These are phyloP conservation scores for Lepidocolaptes lacrymiger DNA, from an alignment of 2,797 vertebrate species.

Conservation along the genomic window DNA sequence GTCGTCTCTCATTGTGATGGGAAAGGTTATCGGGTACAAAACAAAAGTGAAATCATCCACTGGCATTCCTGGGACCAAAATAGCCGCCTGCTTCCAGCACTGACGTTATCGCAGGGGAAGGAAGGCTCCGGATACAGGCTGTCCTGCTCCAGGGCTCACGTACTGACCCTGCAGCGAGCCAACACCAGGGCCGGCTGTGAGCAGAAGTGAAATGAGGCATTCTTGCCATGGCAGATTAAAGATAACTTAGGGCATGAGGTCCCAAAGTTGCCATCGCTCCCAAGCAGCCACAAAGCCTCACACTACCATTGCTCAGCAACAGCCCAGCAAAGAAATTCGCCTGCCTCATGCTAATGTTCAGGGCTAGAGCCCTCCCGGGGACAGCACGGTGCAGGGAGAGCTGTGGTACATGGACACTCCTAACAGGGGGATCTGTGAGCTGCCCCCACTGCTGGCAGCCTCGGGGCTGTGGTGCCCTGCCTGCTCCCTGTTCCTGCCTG, in stretches of 20 bases:
- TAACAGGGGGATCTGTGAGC: not conserved
- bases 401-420: not conserved
- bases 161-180: not conserved
- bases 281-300: not conserved
- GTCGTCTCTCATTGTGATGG: slow-evolving; percentile 66
- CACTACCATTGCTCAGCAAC: fast-evolving
- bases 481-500: not conserved
- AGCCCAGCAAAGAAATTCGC: not conserved
- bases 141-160: not conserved
- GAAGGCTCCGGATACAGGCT: slow-evolving; percentile 27
- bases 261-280: not conserved
- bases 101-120: slow-evolving; percentile 54
- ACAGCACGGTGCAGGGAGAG: fast-evolving
- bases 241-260: not conserved
- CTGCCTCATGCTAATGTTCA: fast-evolving
- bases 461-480: not conserved
- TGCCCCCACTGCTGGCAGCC: not conserved
- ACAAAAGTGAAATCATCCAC: slow-evolving; percentile 73
- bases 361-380: not conserved
- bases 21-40: slow-evolving; percentile 66
- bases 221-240: not conserved
- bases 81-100: slow-evolving; percentile 2
- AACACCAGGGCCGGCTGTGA: not conserved
- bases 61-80: slow-evolving; percentile 65
- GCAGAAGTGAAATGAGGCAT: not conserved